Evolutionary conservation across 2,888 invertebrate species (phyloP), one percentile per base, ranked within the genome.

Genomic region (Nysson spinosus): DNA sequence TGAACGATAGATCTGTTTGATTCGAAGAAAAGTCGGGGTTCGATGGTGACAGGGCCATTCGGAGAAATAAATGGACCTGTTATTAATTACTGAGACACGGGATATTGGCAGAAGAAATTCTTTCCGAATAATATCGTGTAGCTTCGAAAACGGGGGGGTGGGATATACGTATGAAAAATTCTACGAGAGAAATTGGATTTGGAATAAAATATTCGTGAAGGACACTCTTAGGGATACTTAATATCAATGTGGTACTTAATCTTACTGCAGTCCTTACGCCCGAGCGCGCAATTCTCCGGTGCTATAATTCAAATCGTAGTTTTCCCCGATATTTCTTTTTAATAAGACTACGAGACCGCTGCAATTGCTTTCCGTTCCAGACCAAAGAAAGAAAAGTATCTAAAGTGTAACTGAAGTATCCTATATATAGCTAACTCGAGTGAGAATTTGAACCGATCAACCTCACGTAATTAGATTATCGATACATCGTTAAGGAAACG

Each of bases 311-410:
- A 50, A 51, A 20, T 35, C 17, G 47, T 9, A 55, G 39, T 51
- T 37, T 32, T 35, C 56, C n/a, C 37, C 64, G 65, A 63, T 65
- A 51, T 63, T 63, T 47, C 63, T 50, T 49, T 28, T 28, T 63
- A 63, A 56, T 50, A 50, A 54, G 43, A 49, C 34, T 11, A 20
- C 37, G 22, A 7, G 6, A 6, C 26, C 26, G 26, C 24, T 17
- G 52, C 30, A 49, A 49, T 61, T 34, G 43, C 43, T 61, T 40
- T 12, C 12, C 43, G 16, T 30, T 11, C 6, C 6, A 6, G 12
- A 22, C 6, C 22, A n/a, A 19, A 6, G 11, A 14, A 46, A 17
- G 16, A 26, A 22, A 12, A 26, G 9, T 16, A 34, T n/a, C 26
- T 1, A 4, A 20, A 30, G 26, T n/a, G 20, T 7, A 39, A n/a